Base-by-base conservation (phyloP, 2,888 invertebrate genomes). In the Thera britannica region DNA sequence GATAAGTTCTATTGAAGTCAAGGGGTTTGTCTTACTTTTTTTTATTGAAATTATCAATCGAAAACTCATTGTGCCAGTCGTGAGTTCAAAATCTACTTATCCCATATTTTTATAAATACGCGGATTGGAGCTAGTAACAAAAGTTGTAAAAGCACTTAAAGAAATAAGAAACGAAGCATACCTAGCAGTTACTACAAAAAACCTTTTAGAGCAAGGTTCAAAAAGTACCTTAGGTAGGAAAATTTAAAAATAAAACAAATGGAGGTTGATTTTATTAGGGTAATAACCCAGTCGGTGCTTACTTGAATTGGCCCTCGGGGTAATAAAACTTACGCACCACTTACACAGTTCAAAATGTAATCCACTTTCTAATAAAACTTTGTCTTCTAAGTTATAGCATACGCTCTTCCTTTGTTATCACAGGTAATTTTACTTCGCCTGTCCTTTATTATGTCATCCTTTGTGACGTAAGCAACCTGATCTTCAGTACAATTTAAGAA, bases 361-460 rank as follows among this genome's bases (percentile, higher is more conserved):
- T 77, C 63, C 56, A 68, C 67, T 62, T 73, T 66, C 61, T 68
- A 71, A 76, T 75, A 76, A 78, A 78, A 75, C 74, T 75, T 75
- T 70, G 71, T 62, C 64, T 52, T 66, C 54, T 73, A 58, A 74
- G 72, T 73, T 73, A 68, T 71, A 56, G 67, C 65, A 59, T 64
- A 66, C 59, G 58, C 23, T 63, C 58, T 48, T 41, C 12, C 57
- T 68, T 49, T 65, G 61, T 62, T 55, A 65, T 56, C 48, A 36
- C 62, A 57, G 61, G 65, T 60, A 46, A 69, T 69, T 62, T 64
- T 41, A 23, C 23, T 23, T 23, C 23, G 23, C 23, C 23, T 23
- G 23, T 23, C 23, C 23, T 23, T 23, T 23, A 23, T 23, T 23
- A 23, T 41, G 7, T 38, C 38, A 38, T 41, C 41, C 41, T 41